These are phyloP conservation scores for Planiliza haematocheilus DNA, from an alignment of 2,113 vertebrate species.

Conservation along the genomic window DNA sequence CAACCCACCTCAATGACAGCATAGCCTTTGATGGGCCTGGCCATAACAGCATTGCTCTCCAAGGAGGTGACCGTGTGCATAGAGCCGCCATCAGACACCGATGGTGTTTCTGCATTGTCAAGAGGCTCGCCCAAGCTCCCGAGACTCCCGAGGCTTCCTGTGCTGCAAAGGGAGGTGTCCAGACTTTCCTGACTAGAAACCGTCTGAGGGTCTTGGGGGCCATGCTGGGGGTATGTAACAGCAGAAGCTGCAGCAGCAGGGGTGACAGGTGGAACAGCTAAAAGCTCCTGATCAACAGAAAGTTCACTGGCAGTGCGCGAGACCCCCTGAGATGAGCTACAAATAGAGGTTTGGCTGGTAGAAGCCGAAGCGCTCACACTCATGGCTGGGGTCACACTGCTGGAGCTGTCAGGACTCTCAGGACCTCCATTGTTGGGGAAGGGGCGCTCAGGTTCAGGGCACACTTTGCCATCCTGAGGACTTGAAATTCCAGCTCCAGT, in stretches of 20 bases:
- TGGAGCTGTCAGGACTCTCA: constrained; percentile 93
- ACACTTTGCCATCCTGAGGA: constrained; percentile 81
- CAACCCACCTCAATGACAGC: constrained; percentile 94
- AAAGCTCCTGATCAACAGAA: constrained; percentile 87
- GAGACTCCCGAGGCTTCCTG: constrained; percentile 93
- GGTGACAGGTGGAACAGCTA: constrained; percentile 78
- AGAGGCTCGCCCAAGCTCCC: constrained; percentile 93
- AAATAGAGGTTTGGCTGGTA: constrained; percentile 94
- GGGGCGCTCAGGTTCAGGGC: constrained; percentile 82
- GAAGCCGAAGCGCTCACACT: constrained; percentile 93
- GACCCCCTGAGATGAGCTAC: constrained; percentile 92
- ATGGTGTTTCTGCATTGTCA: constrained; percentile 88
- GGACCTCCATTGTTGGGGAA: constrained; percentile 79
- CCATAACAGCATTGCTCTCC: constrained; percentile 86
- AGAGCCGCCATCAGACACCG: constrained; percentile 89
- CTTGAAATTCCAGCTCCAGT: constrained; percentile 80
- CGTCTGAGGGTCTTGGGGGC: constrained; percentile 86
- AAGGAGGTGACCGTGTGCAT: constrained; percentile 91
- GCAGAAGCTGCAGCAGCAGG: constrained; percentile 82
- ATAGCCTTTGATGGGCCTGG: constrained; percentile 94
- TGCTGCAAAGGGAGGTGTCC: constrained; percentile 95
- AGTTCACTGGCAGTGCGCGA: constrained; percentile 92
- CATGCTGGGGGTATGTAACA: constrained; percentile 77
- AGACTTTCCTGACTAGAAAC: constrained; percentile 97
- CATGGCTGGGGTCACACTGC: constrained; percentile 91